These are phyloP conservation scores for Apaloderma vittatum DNA, from an alignment of 2,113 vertebrate species.

Conservation along the genomic window DNA sequence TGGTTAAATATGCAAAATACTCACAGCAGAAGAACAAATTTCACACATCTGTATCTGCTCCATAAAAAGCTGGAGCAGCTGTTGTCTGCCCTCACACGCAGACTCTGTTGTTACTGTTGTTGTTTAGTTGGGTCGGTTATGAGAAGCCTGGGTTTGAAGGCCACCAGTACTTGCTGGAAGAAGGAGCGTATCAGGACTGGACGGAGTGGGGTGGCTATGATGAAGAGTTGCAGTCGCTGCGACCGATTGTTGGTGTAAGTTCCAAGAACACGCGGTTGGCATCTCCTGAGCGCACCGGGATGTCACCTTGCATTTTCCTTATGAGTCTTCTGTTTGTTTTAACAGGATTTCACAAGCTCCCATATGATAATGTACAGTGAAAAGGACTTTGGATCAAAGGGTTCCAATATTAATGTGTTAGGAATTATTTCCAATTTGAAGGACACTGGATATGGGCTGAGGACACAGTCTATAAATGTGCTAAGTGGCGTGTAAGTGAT, in stretches of 20 bases:
- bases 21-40: neutral
- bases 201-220: slow-evolving; percentile 90
- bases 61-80: accelerated
- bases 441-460: slow-evolving; percentile 84
- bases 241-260: slow-evolving; percentile 88
- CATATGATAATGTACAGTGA: slow-evolving; percentile 91
- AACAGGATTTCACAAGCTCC: slow-evolving; percentile 87
- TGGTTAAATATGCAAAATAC: neutral
- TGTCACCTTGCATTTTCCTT: neutral
- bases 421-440: slow-evolving; percentile 88
- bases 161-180: slow-evolving; percentile 94
- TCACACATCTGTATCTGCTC: neutral
- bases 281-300: neutral
- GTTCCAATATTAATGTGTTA: slow-evolving; percentile 85
- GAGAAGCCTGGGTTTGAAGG: slow-evolving; percentile 89
- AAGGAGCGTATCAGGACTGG: slow-evolving; percentile 90
- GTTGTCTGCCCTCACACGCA: neutral
- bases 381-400: slow-evolving; percentile 83
- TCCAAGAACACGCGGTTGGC: neutral
- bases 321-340: slow-evolving; percentile 40
- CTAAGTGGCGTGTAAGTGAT: slow-evolving; percentile 91
- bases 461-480: slow-evolving; percentile 89
- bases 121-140: slow-evolving; percentile 92
- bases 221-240: slow-evolving; percentile 84
- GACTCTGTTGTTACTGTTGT: slow-evolving; percentile 8